Conservation (phyloP, 2,113 vertebrate species). For the Aegotheles bennettii region DNA sequence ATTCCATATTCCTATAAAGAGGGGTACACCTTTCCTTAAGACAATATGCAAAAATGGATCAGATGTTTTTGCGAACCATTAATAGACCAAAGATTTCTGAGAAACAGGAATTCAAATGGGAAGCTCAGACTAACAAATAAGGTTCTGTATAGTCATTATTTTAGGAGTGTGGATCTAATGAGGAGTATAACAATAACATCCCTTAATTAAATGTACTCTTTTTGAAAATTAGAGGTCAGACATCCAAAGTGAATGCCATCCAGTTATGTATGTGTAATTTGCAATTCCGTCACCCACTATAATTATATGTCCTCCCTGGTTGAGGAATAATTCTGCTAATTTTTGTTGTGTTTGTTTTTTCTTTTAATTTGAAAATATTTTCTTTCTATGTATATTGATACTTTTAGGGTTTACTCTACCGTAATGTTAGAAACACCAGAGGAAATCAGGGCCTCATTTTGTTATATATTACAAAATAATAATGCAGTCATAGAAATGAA, state of each 20-base stretch:
- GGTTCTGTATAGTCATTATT: neutral
- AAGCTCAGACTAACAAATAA: neutral
- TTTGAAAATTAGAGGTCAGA: neutral
- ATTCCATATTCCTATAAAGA: neutral
- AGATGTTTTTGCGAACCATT: neutral
- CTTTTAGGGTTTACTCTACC: neutral
- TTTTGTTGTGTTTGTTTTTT: neutral
- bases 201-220: neutral
- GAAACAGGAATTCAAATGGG: neutral
- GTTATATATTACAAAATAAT: neutral
- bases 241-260: neutral
- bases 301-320: neutral
- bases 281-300: neutral
- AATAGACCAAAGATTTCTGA: neutral
- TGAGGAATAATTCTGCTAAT: neutral
- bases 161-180: neutral
- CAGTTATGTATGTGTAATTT: neutral
- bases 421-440: neutral
- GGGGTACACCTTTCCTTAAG: neutral
- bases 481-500: neutral
- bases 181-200: neutral
- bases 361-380: neutral
- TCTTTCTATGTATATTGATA: neutral
- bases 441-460: neutral
- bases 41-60: neutral